These are phyloP conservation scores for Argopecten irradians DNA, from an alignment of 1,140 invertebrate genomes.

Conservation along the genomic window DNA sequence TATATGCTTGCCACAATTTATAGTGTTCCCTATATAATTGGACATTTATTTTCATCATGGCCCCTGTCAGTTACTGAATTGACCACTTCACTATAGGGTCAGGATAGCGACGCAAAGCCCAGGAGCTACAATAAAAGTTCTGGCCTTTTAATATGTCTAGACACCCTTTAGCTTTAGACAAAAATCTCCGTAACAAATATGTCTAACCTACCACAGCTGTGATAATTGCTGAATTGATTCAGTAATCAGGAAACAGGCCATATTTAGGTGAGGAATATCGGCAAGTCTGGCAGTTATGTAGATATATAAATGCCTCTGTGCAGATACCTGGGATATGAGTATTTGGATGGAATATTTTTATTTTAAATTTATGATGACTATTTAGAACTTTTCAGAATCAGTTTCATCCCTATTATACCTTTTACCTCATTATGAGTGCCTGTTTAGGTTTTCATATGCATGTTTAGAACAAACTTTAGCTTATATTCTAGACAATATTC, in stretches of 20 bases:
- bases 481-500: no score
- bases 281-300: neutral
- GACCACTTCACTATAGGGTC: neutral
- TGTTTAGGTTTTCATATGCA: no score
- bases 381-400: no score
- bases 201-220: neutral
- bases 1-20: neutral
- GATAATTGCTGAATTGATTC: constrained; percentile 18
- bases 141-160: constrained; percentile 2
- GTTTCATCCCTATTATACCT: no score
- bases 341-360: no score
- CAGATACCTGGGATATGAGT: no score
- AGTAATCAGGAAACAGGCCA: neutral
- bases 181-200: neutral
- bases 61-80: neutral
- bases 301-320: neutral
- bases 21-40: neutral
- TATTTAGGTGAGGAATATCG: constrained; percentile 10
- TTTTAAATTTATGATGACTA: no score
- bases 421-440: no score
- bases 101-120: constrained; percentile 4
- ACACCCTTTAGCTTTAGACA: constrained; percentile 8
- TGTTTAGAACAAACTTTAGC: no score
- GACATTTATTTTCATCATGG: constrained; percentile 4
- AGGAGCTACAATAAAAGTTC: neutral